Evolutionary conservation across 2,797 vertebrate genomes (phyloP).

Genomic region (Tauraco hartlaubi): DNA sequence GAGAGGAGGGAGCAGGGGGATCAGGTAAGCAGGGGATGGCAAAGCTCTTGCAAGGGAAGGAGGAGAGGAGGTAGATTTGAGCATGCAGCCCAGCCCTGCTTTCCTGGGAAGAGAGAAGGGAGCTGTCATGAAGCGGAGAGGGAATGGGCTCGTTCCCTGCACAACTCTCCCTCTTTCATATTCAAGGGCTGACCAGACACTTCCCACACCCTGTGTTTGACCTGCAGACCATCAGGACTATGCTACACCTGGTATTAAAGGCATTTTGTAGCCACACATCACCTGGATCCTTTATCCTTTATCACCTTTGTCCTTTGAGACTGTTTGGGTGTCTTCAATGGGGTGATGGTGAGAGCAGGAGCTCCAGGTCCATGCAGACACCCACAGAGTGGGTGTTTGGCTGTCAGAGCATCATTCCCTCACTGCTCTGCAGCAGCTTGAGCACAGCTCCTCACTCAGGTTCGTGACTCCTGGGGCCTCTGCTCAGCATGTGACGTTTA

Average conservation of each 20-base stretch:
- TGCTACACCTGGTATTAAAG: not conserved
- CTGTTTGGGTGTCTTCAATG: not conserved
- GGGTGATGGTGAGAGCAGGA: not conserved
- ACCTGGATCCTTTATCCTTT: not conserved
- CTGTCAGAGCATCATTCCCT: not conserved
- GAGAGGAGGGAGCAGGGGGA: not conserved
- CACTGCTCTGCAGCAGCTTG: not conserved
- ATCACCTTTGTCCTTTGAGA: too few relatives aligned
- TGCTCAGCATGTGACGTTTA: not conserved
- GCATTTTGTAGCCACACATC: not conserved
- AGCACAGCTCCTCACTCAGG: not conserved
- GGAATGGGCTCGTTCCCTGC: not conserved
- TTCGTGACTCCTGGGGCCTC: not conserved
- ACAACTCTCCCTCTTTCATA: not conserved
- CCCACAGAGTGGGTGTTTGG: not conserved
- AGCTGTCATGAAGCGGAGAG: fast-evolving
- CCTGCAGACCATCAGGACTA: not conserved
- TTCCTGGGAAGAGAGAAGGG: not conserved
- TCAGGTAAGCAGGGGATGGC: not conserved
- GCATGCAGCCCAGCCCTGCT: fast-evolving
- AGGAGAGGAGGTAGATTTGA: not conserved
- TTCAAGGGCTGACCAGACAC: not conserved
- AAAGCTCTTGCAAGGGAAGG: fast-evolving
- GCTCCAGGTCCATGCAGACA: not conserved
- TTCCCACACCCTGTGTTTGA: not conserved